Evolutionary conservation across 2,113 vertebrate genomes (phyloP), one percentile per base, ranked within the genome.

Genomic region (Cottus gobio): DNA sequence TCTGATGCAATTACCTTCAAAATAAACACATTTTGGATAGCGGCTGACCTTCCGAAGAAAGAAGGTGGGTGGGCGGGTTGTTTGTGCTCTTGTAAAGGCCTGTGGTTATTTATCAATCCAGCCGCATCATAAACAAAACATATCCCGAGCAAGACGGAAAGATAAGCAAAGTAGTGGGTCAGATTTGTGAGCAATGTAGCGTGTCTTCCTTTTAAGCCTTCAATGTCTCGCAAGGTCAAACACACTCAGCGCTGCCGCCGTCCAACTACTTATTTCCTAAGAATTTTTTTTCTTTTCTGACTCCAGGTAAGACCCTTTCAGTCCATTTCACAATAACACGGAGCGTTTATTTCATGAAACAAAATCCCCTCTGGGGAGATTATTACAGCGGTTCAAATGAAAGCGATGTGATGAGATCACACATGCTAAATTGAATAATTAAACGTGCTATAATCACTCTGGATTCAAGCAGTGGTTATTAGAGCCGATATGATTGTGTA

Each of bases 1-100:
- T 92, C 88, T 71, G 75, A 87, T 81, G 89, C 86, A 88, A 90
- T 92, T 92, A 89, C 87, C 77, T 71, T 90, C 77, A 83, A 89
- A 90, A 92, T 88, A 85, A 92, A 90, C 88, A 91, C 77, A 80
- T 90, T 89, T 89, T 85, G 79, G 78, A 67, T 71, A 75, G 79
- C 80, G 34, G 77, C 75, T 92, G 88, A 90, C 90, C 88, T 92
- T 88, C 82, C 79, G 15, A 39, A 42, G 62, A 64, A 66, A 66
- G 73, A 52, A 42, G 78, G 56, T 42, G 77, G 85, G 62, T 16
- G 20, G 85, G 65, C 16, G 20, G 83, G 61, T 24, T 63, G 71
- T 61, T 73, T 57, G 67, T 67, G 65, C 1, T 7, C 66, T 36
- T 20, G 34, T 48, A 44, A 75, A 69, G 52, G 39, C 56, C 39